Percentiles rank a stretch among this genome's conserved stretches.
phyloP scores from a whole-genome alignment of 2,888 invertebrate genomes.

The Taphrorychus bicolor region DNA sequence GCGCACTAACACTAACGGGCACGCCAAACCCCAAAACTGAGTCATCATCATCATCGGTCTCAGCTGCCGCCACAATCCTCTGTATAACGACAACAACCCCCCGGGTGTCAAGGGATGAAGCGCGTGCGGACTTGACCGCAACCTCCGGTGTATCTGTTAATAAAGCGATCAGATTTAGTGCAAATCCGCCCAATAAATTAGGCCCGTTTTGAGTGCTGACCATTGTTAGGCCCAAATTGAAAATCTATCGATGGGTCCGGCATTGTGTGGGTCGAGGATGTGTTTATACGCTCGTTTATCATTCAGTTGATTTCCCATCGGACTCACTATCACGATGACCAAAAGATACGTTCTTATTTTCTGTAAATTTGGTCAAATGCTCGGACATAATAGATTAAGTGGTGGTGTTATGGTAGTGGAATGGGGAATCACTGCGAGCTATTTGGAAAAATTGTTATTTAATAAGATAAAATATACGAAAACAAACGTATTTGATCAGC shows the following conservation, averaged over 20 bases:
- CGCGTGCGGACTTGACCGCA: constrained; percentile 42
- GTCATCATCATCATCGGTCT: constrained; percentile 30
- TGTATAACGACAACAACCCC: no score
- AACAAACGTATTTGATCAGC: neutral
- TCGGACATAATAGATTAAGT: no score
- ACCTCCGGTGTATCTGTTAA: constrained; percentile 44
- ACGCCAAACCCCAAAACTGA: constrained; percentile 32
- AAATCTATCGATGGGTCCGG: constrained; percentile 33
- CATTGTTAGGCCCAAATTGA: constrained; percentile 39
- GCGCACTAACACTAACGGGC: no score
- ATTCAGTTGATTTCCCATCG: constrained; percentile 9
- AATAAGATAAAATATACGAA: no score
- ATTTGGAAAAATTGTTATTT: no score
- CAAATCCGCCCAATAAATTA: constrained; percentile 44
- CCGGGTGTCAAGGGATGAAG: constrained; percentile 28
- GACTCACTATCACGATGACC: neutral
- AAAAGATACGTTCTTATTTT: neutral
- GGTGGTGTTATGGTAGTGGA: neutral
- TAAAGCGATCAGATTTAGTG: constrained; percentile 46
- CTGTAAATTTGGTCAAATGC: neutral
- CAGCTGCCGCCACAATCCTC: constrained; percentile 37
- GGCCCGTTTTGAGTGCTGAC: constrained; percentile 42
- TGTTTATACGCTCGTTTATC: constrained; percentile 30
- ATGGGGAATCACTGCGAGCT: no score
- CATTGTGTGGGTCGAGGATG: constrained; percentile 24